Evolutionary conservation across 2,888 invertebrate species (phyloP).

Genomic region (Dicyrtomina minuta): DNA sequence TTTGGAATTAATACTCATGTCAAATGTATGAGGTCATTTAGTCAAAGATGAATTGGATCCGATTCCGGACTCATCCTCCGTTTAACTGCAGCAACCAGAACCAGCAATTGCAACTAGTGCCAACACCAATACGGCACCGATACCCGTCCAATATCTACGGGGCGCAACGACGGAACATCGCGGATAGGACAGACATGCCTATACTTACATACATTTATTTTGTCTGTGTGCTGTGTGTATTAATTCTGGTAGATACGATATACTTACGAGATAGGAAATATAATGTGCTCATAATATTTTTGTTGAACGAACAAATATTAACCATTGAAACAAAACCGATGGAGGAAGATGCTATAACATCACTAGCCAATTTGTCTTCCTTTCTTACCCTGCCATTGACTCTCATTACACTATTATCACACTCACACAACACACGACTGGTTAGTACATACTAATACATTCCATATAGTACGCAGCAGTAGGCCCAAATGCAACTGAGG

Average conservation of each 20-base stretch:
- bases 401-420: constrained; percentile 27
- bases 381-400: constrained; percentile 30
- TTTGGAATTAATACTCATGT: constrained; percentile 17
- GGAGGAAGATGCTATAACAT: constrained; percentile 10
- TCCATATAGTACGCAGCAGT: not conserved
- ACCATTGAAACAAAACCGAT: constrained; percentile 12
- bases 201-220: no score
- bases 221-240: not conserved
- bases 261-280: not conserved
- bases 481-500: no score
- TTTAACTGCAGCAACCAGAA: not conserved
- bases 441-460: no score
- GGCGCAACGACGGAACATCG: no score
- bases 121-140: no score
- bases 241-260: not conserved
- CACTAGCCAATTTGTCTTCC: constrained; percentile 28
- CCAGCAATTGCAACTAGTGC: not conserved
- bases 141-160: no score
- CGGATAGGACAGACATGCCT: no score
- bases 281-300: not conserved
- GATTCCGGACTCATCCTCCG: constrained; percentile 5
- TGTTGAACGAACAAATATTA: not conserved
- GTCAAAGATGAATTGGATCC: constrained; percentile 22
- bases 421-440: not conserved
- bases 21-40: constrained; percentile 25